phyloP scores from a whole-genome alignment of 2,113 vertebrate genomes.

The Clarias batrachus region DNA sequence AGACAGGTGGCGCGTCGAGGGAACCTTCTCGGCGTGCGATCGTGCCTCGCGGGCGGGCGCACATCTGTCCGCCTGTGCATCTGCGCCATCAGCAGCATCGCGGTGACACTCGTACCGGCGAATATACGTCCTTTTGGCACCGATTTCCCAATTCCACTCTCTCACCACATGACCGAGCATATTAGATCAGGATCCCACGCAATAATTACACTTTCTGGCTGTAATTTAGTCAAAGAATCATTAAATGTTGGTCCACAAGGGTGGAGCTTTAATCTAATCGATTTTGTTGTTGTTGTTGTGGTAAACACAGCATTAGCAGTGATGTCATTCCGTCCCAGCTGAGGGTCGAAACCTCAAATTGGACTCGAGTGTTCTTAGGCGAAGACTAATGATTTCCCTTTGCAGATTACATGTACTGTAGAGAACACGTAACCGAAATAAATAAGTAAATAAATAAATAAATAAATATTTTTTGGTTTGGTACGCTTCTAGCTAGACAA shows the following conservation, averaged over 20 bases:
- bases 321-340: neutral
- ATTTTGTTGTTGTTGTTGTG: neutral
- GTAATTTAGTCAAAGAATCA: constrained; percentile 25
- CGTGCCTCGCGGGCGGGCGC: no score
- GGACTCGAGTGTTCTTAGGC: neutral
- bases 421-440: no score
- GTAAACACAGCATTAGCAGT: constrained; percentile 21
- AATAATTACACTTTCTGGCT: constrained; percentile 14
- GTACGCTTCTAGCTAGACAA: no score
- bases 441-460: no score
- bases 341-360: neutral
- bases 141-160: neutral
- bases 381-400: neutral
- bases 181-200: neutral
- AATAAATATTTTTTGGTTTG: neutral
- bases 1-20: no score
- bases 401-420: no score
- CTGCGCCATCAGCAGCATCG: no score
- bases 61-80: no score
- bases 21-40: no score
- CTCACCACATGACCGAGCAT: neutral
- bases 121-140: no score
- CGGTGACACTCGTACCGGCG: no score
- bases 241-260: neutral
- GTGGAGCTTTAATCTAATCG: constrained; percentile 12